Evolutionary conservation across 2,888 invertebrate species (phyloP), one percentile per base, ranked within the genome.

Genomic region (Steinernema carpocapsae): DNA sequence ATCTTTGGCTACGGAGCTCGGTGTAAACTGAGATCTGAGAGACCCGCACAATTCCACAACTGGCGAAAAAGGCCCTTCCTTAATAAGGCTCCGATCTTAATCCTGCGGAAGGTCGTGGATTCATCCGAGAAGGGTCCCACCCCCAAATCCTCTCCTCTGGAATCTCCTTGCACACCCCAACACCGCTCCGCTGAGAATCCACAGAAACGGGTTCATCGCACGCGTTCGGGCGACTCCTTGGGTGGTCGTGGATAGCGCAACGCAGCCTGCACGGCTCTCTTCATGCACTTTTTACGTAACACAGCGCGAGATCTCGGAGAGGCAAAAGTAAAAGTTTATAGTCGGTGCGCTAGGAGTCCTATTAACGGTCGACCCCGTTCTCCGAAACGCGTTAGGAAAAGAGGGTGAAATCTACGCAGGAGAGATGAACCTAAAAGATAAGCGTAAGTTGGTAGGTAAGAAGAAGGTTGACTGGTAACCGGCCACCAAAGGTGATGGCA

Each of bases 321-420:
- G 56, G 26, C 56, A 56, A 56, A 56, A 56, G 56, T 56, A 56
- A 56, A 56, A 56, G 56, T 56, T 26, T 10, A 10, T 51, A 43
- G 56, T n/a, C n/a, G n/a, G n/a, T n/a, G n/a, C n/a, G n/a, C n/a
- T n/a, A n/a, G n/a, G 56, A 56, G 56, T 26, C 12, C 56, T 56
- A 56, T 56, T 56, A 26, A 56, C n/a, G 56, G 56, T 14, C 56
- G 56, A 56, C 56, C 56, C 56, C 56, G 56, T 56, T 56, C 56
- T 19, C 56, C 26, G 26, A 22, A 7, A 19, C 56, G 48, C 48
- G 48, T 48, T 48, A 17, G n/a, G 48, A 48, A 19, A 48, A 48
- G 48, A 17, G 10, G 10, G 6, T n/a, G n/a, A n/a, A n/a, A n/a
- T n/a, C n/a, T n/a, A n/a, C n/a, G n/a, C n/a, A n/a, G n/a, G n/a